Evolutionary conservation across 2,113 vertebrate species (phyloP).

Genomic region (Mobula hypostoma): DNA sequence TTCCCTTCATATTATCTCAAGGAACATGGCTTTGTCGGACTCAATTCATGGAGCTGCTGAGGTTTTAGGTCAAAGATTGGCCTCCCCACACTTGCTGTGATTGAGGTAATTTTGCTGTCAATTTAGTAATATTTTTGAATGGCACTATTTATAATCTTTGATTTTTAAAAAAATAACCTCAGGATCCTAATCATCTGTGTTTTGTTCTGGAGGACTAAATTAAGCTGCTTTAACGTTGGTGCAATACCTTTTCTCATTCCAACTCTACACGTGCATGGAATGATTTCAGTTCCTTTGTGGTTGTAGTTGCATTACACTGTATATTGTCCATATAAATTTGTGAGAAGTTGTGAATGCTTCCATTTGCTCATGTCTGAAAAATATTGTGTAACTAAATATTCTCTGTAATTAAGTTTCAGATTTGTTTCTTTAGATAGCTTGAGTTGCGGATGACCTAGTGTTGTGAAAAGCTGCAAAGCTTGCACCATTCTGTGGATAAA

Average conservation of each 20-base stretch:
- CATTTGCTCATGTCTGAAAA: background rate
- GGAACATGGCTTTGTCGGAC: background rate
- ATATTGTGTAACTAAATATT: slow-evolving; percentile 7
- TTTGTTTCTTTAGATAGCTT: background rate
- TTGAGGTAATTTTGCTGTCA: background rate
- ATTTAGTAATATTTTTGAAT: background rate
- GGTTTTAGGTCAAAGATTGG: background rate
- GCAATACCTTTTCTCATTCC: background rate
- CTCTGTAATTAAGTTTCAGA: background rate
- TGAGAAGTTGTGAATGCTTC: background rate
- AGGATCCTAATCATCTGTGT: background rate
- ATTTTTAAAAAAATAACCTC: background rate
- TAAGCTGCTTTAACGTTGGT: background rate
- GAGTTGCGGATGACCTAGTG: background rate
- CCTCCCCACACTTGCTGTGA: background rate
- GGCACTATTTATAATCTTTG: background rate
- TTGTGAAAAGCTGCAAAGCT: slow-evolving; percentile 9
- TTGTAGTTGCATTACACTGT: background rate
- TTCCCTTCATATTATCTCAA: too few species aligned
- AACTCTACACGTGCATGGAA: background rate
- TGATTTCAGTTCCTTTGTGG: background rate
- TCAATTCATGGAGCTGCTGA: background rate
- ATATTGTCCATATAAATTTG: background rate
- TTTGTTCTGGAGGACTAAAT: background rate
- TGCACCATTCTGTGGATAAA: slow-evolving; percentile 8